Conservation (phyloP, 2,888 invertebrate genomes). For the Netelia virgata region DNA sequence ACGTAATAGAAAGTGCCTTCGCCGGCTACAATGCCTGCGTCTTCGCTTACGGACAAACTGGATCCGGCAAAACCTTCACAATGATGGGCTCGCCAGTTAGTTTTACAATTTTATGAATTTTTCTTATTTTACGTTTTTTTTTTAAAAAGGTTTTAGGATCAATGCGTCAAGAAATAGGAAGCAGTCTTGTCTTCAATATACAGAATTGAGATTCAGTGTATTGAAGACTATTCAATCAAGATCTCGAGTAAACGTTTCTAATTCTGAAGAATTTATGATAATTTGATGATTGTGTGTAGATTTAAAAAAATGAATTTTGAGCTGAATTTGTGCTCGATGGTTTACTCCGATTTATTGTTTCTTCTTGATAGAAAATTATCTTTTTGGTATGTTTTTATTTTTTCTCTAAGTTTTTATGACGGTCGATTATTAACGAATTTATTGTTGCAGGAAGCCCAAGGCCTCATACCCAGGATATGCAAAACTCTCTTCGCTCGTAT, state of each 20-base stretch:
- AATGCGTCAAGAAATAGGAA: no score
- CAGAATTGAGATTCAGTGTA: background rate
- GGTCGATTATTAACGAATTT: background rate
- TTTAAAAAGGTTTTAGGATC: background rate
- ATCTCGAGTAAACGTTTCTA: background rate
- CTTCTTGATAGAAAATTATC: background rate
- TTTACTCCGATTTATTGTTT: no score
- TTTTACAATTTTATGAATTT: constrained; percentile 17
- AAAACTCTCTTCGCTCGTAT: constrained; percentile 93
- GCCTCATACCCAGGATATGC: constrained; percentile 94
- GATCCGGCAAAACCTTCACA: constrained; percentile 96
- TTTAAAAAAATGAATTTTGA: no score
- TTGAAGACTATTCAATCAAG: background rate
- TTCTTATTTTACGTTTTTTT: background rate
- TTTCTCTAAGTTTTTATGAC: background rate
- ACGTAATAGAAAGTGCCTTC: constrained; percentile 93
- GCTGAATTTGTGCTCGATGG: no score
- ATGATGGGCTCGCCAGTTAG: constrained; percentile 94
- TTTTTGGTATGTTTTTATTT: background rate
- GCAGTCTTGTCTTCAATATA: background rate
- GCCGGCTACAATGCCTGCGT: constrained; percentile 96
- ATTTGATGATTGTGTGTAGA: no score
- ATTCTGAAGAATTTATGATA: no score
- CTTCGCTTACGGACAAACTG: constrained; percentile 96
- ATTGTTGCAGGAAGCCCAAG: constrained; percentile 89